phyloP scores from a whole-genome alignment of 1,140 invertebrate genomes.

The Thalassaphorura encarpata region DNA sequence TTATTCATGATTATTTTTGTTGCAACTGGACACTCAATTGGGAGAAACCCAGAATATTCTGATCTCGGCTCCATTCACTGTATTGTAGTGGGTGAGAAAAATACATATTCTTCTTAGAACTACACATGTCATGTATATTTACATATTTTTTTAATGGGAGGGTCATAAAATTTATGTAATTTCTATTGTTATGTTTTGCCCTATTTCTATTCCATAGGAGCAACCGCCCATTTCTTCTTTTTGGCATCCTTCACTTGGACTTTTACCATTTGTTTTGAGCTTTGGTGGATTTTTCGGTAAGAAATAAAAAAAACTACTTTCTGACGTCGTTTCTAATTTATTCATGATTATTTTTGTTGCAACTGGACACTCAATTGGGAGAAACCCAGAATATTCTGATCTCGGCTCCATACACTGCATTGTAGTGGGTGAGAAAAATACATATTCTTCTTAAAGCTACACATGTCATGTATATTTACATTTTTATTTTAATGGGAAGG shows the following conservation, averaged over 20 bases:
- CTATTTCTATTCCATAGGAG: too few species aligned
- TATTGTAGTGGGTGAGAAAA: background rate
- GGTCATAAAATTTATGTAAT: too few species aligned
- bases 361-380: conserved; percentile 1
- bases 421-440: background rate
- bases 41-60: background rate
- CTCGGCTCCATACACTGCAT: background rate
- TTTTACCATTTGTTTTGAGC: conserved; percentile 4
- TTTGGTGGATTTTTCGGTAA: conserved; percentile 13
- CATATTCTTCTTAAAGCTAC: background rate
- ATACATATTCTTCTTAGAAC: background rate
- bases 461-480: background rate
- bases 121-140: background rate
- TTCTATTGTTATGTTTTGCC: too few species aligned
- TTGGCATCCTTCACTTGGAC: conserved; percentile 19
- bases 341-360: conserved; percentile 11
- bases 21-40: background rate
- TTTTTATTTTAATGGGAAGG: background rate
- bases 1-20: conserved; percentile 15
- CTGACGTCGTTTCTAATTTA: conserved; percentile 4
- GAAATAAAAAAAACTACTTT: background rate
- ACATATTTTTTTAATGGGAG: background rate
- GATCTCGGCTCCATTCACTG: background rate
- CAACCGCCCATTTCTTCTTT: conserved; percentile 15
- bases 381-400: background rate